Conservation (phyloP, 23 tunicate species). For the Ascidia mentula region DNA sequence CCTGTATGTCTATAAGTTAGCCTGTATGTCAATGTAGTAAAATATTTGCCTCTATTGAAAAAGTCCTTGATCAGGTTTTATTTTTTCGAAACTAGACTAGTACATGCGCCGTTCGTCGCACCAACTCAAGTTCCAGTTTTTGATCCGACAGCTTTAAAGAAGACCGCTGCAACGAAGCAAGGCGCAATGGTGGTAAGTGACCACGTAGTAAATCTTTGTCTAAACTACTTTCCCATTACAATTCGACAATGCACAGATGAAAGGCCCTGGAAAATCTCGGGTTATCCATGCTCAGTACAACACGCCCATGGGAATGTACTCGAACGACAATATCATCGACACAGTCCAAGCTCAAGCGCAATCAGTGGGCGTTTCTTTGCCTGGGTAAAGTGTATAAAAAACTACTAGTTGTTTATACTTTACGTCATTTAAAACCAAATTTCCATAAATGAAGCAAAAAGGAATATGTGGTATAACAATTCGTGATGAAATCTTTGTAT, state of each 20-base stretch:
- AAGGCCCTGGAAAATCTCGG: conserved; percentile 91
- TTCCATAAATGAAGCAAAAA: too few relatives aligned
- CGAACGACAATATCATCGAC: conserved; percentile 91
- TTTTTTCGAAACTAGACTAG: too few relatives aligned
- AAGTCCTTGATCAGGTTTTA: too few relatives aligned
- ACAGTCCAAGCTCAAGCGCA: conserved; percentile 95
- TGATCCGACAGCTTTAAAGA: conserved; percentile 66
- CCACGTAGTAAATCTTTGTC: neutral
- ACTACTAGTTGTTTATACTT: too few relatives aligned
- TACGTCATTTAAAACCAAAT: too few relatives aligned
- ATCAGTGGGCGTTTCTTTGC: conserved; percentile 84
- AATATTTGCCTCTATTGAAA: too few relatives aligned
- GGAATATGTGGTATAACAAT: too few relatives aligned
- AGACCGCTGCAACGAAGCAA: conserved; percentile 71
- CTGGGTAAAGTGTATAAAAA: conserved; percentile 83
- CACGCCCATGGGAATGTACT: conserved; percentile 99
- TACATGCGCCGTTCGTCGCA: conserved; percentile 30
- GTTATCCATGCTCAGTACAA: conserved; percentile 95
- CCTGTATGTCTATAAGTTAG: too few relatives aligned
- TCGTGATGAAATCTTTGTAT: too few relatives aligned
- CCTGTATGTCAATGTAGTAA: too few relatives aligned
- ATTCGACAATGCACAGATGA: conserved; percentile 42
- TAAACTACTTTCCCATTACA: neutral
- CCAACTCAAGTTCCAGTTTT: conserved; percentile 48
- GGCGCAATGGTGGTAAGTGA: conserved; percentile 78